Evolutionary conservation across 1,140 invertebrate species (phyloP), one percentile per base, ranked within the genome.

Genomic region (Meteorus sp.): DNA sequence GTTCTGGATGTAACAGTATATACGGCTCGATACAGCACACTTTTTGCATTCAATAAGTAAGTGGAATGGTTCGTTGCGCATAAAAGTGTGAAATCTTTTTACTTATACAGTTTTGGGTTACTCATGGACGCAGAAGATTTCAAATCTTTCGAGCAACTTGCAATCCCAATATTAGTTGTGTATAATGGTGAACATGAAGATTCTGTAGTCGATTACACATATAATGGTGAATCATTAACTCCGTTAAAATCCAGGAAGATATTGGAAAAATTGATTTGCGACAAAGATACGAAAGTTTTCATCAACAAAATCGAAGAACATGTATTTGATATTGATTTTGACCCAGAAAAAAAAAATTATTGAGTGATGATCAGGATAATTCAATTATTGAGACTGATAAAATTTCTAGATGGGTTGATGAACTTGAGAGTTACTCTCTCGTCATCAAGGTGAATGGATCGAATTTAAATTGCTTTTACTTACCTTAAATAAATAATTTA

Each of bases 251-350:
- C 48, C 9, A 41, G 22, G 27, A n/a, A 33, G 5, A 52, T 43
- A 33, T 23, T 35, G 23, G 47, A 59, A 29, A 4, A 6, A 9
- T 27, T 25, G 3, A 50, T 50, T 27, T 19, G 3, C 27, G 11
- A 0, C 23, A 50, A 50, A 50, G 27, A 15, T 50, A 15, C 22
- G 7, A 25, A 50, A 7, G 27, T 22, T 27, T 50, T 31, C 9
- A 27, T 50, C 6, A 23, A 29, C 23, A 11, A 50, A 50, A 50
- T 50, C 11, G 47, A 50, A n/a, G 27, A 29, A 50, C n/a, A 3
- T 23, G 22, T 52, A 19, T 11, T 1, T 31, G 1, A 8, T n/a
- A 53, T 29, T 25, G 27, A 50, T n/a, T 27, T 11, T 29, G 47
- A 22, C 47, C 23, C 1, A 4, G 27, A 50, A 50, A 50, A 37